phyloP scores from a whole-genome alignment of 1,140 invertebrate species.

The Orius insidiosus region DNA sequence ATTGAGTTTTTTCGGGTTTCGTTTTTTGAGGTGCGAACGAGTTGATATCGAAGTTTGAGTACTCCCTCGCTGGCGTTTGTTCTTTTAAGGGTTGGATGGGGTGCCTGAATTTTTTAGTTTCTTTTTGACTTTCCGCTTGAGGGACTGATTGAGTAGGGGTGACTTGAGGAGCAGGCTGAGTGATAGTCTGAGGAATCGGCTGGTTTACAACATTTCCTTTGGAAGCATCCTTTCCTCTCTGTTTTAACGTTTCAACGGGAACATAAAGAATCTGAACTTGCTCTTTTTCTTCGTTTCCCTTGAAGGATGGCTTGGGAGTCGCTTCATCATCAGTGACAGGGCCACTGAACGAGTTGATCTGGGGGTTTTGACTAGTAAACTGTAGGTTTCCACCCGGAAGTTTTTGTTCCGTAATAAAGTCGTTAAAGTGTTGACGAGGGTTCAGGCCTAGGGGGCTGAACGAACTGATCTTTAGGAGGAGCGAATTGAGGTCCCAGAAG shows the following conservation, averaged over 20 bases:
- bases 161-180: not conserved
- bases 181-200: conserved; percentile 1
- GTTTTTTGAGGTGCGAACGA: conserved; percentile 22
- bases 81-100: conserved; percentile 11
- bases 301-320: not conserved
- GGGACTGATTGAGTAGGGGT: not conserved
- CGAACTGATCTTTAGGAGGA: not conserved
- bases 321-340: not conserved
- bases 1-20: conserved; percentile 8
- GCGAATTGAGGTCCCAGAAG: not conserved
- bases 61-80: conserved; percentile 4
- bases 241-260: conserved; percentile 53
- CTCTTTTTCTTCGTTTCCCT: conserved; percentile 22
- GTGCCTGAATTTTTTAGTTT: conserved; percentile 9
- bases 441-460: not conserved
- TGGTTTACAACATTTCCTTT: conserved; percentile 16
- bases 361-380: conserved; percentile 1
- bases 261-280: conserved; percentile 60
- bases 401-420: conserved; percentile 1
- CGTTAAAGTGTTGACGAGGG: not conserved
- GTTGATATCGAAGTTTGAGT: conserved; percentile 2
- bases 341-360: not conserved
- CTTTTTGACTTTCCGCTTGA: conserved; percentile 2
- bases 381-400: not conserved
- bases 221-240: conserved; percentile 22